phyloP scores from a whole-genome alignment of 2,888 invertebrate species.

The Luperina testacea region DNA sequence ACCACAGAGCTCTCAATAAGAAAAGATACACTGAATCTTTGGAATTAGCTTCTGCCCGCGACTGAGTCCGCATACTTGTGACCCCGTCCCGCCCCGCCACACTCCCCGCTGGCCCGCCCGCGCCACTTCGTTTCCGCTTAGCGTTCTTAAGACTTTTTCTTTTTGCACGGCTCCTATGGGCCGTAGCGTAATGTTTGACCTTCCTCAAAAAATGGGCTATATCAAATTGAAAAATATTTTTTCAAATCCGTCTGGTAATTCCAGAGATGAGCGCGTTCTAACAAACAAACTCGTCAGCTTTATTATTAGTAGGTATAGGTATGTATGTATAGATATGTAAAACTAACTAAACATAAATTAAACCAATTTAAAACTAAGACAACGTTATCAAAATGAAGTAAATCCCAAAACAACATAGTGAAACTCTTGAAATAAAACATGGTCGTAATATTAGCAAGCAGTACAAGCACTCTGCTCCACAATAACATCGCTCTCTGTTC shows the following conservation, averaged over 20 bases:
- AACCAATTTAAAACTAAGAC: neutral
- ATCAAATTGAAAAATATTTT: neutral
- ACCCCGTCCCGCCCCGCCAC: neutral
- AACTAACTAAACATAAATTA: neutral
- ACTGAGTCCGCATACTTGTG: neutral
- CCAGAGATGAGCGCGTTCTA: no score
- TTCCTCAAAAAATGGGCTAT: neutral
- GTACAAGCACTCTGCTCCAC: conserved; percentile 37
- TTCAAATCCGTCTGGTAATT: no score
- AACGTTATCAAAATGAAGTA: neutral
- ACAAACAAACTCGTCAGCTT: no score
- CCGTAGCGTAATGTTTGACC: no score
- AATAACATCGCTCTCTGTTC: conserved; percentile 44
- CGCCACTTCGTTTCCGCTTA: no score
- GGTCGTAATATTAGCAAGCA: conserved; percentile 46
- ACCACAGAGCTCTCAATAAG: neutral
- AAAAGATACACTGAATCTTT: neutral
- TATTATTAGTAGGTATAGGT: neutral
- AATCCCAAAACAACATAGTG: neutral
- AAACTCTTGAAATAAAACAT: conserved; percentile 12
- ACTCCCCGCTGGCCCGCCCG: no score
- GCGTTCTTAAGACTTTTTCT: no score
- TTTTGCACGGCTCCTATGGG: no score
- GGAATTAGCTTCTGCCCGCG: neutral
- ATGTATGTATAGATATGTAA: no score